Base-by-base conservation (phyloP, 1,140 invertebrate species). In the Drosophila erecta region DNA sequence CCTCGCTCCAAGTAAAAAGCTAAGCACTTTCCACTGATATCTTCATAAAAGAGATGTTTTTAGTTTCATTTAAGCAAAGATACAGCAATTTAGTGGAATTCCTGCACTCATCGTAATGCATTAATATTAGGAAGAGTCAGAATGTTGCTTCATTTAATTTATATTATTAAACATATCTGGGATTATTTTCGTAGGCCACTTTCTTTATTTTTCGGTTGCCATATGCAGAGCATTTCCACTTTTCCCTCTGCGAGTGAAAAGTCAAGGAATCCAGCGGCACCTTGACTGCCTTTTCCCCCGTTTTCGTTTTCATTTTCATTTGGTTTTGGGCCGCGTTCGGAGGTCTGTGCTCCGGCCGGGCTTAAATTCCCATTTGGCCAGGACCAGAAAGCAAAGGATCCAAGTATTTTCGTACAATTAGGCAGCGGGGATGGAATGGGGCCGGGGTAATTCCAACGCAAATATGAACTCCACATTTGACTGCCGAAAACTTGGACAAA, bases 391-490 rank as follows among this genome's bases (percentile, higher is more conserved):
- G 47, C 51, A 54, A 72, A 81, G 72, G 72, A 76, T 66, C 62
- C 66, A 79, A 87, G 71, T 87, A 89, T 89, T 79, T 84, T 89
- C 84, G 79, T 89, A 79, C 83, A 87, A 87, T 87, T 87, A 87
- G 83, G 72, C 80, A 76, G 53, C 41, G 44, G 54, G 76, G 44
- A 4, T 10, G 35, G 7, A 37, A 22, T 14, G 38, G 14, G 8
- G 20, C 12, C 11, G 3, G 49, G 15, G 43, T 27, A 51, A 37
- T 79, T 58, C 61, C 49, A 76, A 59, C 46, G 41, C 72, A 76
- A 76, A 76, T 76, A 76, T 76, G 72, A 76, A 76, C 72, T 76
- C 72, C 72, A 76, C 71, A 76, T 65, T 76, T 76, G 71, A 76
- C 71, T 76, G 72, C 54, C 73, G 49, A 60, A 76, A 76, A 76